Conservation (phyloP, 2,797 vertebrate species). For the Microcaecilia unicolor region DNA sequence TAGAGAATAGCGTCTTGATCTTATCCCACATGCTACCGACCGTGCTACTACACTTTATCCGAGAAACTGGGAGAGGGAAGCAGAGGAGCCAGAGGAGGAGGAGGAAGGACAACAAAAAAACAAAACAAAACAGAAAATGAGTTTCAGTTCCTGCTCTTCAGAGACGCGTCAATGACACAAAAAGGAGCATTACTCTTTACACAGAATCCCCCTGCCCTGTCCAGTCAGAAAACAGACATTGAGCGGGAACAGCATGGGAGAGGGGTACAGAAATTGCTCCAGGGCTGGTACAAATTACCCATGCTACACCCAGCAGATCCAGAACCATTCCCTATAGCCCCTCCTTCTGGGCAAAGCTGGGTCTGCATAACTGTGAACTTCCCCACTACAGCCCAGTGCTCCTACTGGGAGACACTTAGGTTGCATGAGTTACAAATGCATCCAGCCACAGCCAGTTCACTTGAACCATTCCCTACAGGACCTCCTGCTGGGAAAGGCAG, state of each 20-base stretch:
- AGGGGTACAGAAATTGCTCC: too few species aligned
- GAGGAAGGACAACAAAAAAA: constrained; percentile 50
- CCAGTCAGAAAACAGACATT: too few species aligned
- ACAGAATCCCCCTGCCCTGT: too few species aligned
- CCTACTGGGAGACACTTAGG: too few species aligned
- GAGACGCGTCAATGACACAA: too few species aligned
- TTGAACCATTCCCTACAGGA: too few species aligned
- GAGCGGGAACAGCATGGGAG: too few species aligned
- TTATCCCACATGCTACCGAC: constrained; percentile 92
- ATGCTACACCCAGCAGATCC: too few species aligned
- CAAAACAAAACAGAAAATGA: constrained; percentile 56
- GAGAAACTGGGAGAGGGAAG: constrained; percentile 74
- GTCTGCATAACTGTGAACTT: not conserved
- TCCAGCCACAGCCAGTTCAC: too few species aligned
- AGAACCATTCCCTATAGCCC: accelerated
- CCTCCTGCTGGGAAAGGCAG: not conserved
- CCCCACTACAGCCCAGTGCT: not conserved
- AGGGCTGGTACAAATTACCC: too few species aligned
- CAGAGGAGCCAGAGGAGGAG: constrained; percentile 53
- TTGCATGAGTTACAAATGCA: too few species aligned
- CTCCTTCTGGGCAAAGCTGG: not conserved
- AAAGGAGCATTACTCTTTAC: too few species aligned
- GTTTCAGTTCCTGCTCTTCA: constrained; percentile 48
- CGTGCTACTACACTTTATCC: constrained; percentile 91
- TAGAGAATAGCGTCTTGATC: constrained; percentile 90